These are phyloP conservation scores for Epistrophe eligans DNA, from an alignment of 2,888 invertebrate genomes.

Conservation along the genomic window DNA sequence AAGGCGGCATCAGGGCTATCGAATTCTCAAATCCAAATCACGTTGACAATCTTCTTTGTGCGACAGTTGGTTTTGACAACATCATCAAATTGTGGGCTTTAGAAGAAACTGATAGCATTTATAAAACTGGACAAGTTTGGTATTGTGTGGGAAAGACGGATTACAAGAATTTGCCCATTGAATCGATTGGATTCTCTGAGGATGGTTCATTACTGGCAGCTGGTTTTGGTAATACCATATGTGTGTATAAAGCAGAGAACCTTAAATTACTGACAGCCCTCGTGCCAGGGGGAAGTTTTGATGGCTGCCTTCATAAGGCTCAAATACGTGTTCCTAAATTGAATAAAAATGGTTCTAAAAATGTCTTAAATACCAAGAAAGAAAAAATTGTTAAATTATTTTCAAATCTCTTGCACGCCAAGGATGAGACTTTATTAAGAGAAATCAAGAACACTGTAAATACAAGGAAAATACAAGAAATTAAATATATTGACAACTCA, in stretches of 20 bases:
- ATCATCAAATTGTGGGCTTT: conserved; percentile 90
- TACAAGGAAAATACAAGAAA: conserved; percentile 65
- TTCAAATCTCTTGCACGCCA: conserved; percentile 79
- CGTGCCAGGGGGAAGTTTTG: conserved; percentile 79
- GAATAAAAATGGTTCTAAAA: conserved; percentile 78
- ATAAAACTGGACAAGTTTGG: conserved; percentile 87
- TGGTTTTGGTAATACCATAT: conserved; percentile 87
- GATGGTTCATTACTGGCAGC: conserved; percentile 92
- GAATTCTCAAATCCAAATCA: conserved; percentile 86
- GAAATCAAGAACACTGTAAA: conserved; percentile 76
- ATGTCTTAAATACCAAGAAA: conserved; percentile 76
- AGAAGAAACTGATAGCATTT: conserved; percentile 85
- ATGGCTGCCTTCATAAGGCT: conserved; percentile 81
- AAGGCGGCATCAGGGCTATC: conserved; percentile 86
- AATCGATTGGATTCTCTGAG: conserved; percentile 87
- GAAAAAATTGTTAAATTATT: conserved; percentile 79
- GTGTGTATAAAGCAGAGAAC: conserved; percentile 88
- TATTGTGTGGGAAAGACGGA: conserved; percentile 87
- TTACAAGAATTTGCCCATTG: conserved; percentile 86
- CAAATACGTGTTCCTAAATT: conserved; percentile 78
- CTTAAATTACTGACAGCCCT: conserved; percentile 86
- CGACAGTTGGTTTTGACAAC: conserved; percentile 88
- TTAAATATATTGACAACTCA: conserved; percentile 66
- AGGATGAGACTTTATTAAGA: conserved; percentile 79
- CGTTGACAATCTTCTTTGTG: conserved; percentile 85